phyloP scores from a whole-genome alignment of 2,888 invertebrate genomes.

The Hyposoter didymator region DNA sequence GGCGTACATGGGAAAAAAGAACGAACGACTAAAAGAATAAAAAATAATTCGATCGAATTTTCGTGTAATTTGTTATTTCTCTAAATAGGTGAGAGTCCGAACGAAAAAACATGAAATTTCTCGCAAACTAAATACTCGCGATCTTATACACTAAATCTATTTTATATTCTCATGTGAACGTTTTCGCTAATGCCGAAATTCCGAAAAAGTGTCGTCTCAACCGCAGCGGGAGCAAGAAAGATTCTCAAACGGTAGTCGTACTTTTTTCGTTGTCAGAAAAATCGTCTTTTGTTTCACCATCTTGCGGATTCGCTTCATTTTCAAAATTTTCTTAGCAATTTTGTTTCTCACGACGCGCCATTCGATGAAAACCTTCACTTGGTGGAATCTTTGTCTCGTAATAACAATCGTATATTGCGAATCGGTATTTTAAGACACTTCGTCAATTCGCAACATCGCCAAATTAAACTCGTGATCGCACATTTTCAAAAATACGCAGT shows the following conservation, averaged over 20 bases:
- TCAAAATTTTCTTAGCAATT: background rate
- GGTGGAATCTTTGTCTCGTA: background rate
- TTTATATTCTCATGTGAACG: slow-evolving; percentile 21
- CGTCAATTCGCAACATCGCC: background rate
- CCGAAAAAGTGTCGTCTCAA: slow-evolving; percentile 70
- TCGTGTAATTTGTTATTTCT: slow-evolving; percentile 47
- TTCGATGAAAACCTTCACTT: background rate
- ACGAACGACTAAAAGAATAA: slow-evolving; percentile 4
- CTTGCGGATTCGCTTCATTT: background rate
- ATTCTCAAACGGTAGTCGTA: slow-evolving; percentile 74
- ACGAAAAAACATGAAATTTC: background rate
- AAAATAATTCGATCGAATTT: slow-evolving; percentile 38
- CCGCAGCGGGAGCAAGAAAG: slow-evolving; percentile 72
- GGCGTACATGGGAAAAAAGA: slow-evolving; percentile 38
- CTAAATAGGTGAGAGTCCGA: slow-evolving; percentile 59
- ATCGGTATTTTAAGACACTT: slow-evolving; percentile 39
- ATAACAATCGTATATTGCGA: slow-evolving; percentile 17
- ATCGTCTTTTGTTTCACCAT: slow-evolving; percentile 15
- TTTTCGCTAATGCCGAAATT: slow-evolving; percentile 69
- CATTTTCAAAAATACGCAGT: slow-evolving; percentile 14
- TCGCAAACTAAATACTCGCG: background rate
- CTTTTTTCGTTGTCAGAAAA: slow-evolving; percentile 42
- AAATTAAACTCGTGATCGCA: slow-evolving; percentile 6
- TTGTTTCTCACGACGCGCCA: slow-evolving; percentile 1
- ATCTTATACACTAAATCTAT: background rate